These are phyloP conservation scores for Uropsilus gracilis DNA, from an alignment of 2,113 vertebrate genomes.

Conservation along the genomic window DNA sequence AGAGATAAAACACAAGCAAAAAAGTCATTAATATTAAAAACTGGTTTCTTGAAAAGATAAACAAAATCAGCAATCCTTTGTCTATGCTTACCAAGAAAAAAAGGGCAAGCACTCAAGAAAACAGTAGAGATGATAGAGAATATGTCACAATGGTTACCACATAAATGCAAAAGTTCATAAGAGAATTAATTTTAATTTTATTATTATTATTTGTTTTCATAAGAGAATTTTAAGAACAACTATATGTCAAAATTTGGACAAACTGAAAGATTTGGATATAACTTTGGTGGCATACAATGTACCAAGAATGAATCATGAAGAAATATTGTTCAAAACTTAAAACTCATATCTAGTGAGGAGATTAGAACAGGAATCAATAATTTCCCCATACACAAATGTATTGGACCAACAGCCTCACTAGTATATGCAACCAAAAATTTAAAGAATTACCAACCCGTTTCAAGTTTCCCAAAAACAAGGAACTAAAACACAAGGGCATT, in stretches of 20 bases:
- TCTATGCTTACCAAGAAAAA: neutral
- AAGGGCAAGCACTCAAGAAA: neutral
- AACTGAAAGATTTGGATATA: neutral
- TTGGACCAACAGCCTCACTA: neutral
- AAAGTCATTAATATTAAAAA: neutral
- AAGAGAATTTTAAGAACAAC: neutral
- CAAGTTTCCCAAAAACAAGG: neutral
- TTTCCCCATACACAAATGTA: neutral
- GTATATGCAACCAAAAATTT: neutral
- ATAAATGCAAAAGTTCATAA: neutral
- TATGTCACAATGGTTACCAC: neutral
- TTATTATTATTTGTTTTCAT: too few relatives aligned
- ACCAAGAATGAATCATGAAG: neutral
- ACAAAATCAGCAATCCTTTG: neutral
- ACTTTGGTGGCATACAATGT: neutral
- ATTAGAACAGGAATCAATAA: neutral
- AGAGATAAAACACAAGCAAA: neutral
- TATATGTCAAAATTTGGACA: neutral
- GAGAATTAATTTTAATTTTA: too few relatives aligned
- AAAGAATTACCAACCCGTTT: neutral
- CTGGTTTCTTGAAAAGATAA: neutral
- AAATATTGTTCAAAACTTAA: neutral
- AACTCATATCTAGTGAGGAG: neutral
- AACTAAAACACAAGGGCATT: neutral
- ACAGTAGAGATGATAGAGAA: neutral